These are phyloP conservation scores for Liasis olivaceus DNA, from an alignment of 2,797 vertebrate genomes.

Conservation along the genomic window DNA sequence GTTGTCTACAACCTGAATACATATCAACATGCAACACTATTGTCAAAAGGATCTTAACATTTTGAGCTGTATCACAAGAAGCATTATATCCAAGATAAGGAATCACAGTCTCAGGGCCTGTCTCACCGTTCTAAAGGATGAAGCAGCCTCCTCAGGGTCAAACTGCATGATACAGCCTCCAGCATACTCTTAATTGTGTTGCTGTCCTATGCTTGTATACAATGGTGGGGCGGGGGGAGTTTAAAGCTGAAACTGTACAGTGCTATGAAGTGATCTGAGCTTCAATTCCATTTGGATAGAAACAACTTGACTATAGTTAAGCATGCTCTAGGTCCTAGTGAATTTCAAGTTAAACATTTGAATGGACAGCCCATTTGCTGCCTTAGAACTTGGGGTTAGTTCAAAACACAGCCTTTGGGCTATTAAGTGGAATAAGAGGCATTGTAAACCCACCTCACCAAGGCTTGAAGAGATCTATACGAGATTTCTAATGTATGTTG, in stretches of 20 bases:
- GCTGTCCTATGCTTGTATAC: not conserved
- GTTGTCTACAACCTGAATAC: not conserved
- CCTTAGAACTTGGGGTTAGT: not conserved
- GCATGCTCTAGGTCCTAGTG: not conserved
- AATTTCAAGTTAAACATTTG: not conserved
- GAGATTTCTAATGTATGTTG: not conserved
- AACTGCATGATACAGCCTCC: not conserved
- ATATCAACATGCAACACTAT: not conserved
- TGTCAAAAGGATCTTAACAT: not conserved
- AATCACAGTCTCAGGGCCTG: not conserved
- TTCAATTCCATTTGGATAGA: not conserved
- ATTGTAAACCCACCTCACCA: not conserved
- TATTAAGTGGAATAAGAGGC: not conserved
- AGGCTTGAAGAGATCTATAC: not conserved
- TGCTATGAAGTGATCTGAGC: not conserved
- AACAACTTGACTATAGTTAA: not conserved
- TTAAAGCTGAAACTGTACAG: not conserved
- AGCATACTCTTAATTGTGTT: not conserved
- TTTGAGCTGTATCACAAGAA: conserved; percentile 1
- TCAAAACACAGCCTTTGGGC: not conserved
- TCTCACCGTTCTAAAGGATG: not conserved
- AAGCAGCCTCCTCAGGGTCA: not conserved
- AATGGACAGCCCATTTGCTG: not conserved
- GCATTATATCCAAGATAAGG: not conserved
- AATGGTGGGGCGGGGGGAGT: not conserved